phyloP scores from a whole-genome alignment of 2,888 invertebrate genomes.

The Harpagoxenus sublaevis region DNA sequence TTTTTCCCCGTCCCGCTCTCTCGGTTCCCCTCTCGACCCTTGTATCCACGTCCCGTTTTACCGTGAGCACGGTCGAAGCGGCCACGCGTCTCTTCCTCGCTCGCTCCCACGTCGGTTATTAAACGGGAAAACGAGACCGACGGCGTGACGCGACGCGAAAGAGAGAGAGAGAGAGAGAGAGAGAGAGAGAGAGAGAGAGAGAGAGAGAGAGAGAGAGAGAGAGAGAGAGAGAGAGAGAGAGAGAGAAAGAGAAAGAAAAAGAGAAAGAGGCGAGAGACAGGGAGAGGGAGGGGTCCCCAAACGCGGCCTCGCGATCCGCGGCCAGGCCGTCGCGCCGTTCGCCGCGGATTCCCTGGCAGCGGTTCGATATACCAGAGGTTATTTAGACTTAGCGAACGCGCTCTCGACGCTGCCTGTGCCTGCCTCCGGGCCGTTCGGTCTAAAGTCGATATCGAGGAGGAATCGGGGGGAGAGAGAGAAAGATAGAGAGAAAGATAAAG shows the following conservation, averaged over 20 bases:
- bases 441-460: conserved; percentile 53
- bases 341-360: conserved; percentile 64
- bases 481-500: conserved; percentile 33
- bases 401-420: conserved; percentile 33
- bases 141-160: conserved; percentile 3
- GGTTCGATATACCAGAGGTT: conserved; percentile 54
- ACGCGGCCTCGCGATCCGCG: conserved; percentile 44
- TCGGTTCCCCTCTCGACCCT: not conserved
- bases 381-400: conserved; percentile 49
- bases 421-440: conserved; percentile 40
- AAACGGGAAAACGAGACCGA: conserved; percentile 42
- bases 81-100: conserved; percentile 58
- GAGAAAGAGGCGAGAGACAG: not conserved
- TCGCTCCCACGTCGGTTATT: conserved; percentile 57
- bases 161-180: not conserved
- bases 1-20: conserved; percentile 59
- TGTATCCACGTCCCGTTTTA: conserved; percentile 55
- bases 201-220: not conserved
- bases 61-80: conserved; percentile 53
- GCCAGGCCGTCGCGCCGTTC: conserved; percentile 67
- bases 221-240: not conserved
- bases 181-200: not conserved
- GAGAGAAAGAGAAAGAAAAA: not conserved
- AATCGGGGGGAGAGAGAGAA: conserved; percentile 48
- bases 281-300: not conserved